phyloP scores from a whole-genome alignment of 2,797 vertebrate species.

The Decapterus maruadsi region DNA sequence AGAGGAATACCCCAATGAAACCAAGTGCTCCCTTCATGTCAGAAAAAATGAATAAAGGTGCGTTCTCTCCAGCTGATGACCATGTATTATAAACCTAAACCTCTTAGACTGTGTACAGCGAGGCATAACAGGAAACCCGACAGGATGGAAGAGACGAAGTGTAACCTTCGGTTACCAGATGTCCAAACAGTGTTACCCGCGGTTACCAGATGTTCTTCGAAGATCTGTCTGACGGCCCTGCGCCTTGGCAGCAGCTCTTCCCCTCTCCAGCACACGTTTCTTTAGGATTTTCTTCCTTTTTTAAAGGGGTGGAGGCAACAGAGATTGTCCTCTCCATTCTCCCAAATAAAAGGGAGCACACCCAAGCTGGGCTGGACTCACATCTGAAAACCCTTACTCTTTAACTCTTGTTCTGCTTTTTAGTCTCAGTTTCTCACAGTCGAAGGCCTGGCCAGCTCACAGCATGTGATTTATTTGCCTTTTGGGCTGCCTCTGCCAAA shows the following conservation, averaged over 20 bases:
- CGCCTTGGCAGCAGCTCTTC: conserved; percentile 79
- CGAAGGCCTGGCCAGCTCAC: conserved; percentile 82
- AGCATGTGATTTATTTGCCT: conserved; percentile 89
- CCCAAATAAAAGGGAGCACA: conserved; percentile 85
- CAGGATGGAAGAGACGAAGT: conserved; percentile 76
- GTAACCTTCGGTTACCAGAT: conserved; percentile 83
- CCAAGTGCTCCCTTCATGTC: conserved; percentile 86
- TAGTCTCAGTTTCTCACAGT: conserved; percentile 87
- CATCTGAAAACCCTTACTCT: conserved; percentile 88
- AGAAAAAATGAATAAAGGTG: conserved; percentile 78
- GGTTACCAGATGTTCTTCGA: conserved; percentile 84
- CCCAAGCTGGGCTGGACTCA: conserved; percentile 86
- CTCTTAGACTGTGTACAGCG: conserved; percentile 69
- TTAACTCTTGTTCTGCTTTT: conserved; percentile 85
- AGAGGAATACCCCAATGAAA: conserved; percentile 84
- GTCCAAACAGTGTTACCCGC: conserved; percentile 82
- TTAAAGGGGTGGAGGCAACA: conserved; percentile 84
- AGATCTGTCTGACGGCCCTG: conserved; percentile 80
- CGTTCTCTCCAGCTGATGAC: conserved; percentile 69
- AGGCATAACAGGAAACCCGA: conserved; percentile 86
- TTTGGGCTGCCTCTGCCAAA: conserved; percentile 85
- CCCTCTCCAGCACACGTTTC: conserved; percentile 74
- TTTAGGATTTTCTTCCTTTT: conserved; percentile 75
- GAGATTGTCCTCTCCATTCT: conserved; percentile 83
- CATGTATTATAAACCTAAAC: conserved; percentile 73